phyloP scores from a whole-genome alignment of 2,113 vertebrate genomes.

The Callipepla californica region DNA sequence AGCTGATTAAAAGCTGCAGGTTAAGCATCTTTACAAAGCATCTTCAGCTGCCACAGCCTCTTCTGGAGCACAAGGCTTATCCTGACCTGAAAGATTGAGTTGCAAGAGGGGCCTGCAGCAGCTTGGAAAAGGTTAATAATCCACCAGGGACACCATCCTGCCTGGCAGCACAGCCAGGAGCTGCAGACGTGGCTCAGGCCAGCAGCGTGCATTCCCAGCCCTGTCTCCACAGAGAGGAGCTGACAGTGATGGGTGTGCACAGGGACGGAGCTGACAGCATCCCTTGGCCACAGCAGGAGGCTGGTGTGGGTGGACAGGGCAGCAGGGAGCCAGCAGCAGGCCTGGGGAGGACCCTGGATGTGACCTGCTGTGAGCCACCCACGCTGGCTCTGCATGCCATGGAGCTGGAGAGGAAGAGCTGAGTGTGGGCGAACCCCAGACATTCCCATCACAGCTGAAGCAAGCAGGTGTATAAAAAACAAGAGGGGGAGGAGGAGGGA shows the following conservation, averaged over 20 bases:
- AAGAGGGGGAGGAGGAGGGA: background rate
- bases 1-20: background rate
- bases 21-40: background rate
- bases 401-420: background rate
- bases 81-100: background rate
- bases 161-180: background rate
- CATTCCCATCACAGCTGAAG: background rate
- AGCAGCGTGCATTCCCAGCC: background rate
- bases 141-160: background rate
- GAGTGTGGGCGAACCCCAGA: background rate
- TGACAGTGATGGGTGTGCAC: background rate
- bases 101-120: background rate
- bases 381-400: background rate
- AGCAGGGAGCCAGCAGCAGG: background rate
- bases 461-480: rapidly evolving
- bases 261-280: background rate
- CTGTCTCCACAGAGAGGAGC: background rate
- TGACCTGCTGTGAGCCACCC: background rate
- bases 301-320: rapidly evolving
- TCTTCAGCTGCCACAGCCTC: background rate
- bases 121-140: background rate
- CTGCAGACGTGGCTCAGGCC: background rate
- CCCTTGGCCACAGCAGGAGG: background rate
- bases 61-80: background rate
- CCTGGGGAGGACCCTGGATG: background rate